Evolutionary conservation across 2,888 invertebrate species (phyloP), one percentile per base, ranked within the genome.

Genomic region (Scrobipalpa atriplicella): DNA sequence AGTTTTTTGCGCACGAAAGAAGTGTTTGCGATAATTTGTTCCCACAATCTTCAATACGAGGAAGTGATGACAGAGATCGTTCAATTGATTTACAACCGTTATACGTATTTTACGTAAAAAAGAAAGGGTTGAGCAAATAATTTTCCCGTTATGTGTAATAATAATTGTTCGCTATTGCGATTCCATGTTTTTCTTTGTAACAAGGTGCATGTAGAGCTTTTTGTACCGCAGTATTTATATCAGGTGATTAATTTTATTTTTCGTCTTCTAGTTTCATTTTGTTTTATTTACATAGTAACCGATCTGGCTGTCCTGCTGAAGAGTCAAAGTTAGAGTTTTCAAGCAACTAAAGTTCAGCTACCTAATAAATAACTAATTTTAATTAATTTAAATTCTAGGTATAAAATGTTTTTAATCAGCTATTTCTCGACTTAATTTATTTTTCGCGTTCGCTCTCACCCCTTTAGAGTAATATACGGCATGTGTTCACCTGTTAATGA

Each of bases 11-110:
- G 79, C 73, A 78, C 71, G 74, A 73, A 78, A 78, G 73, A 86
- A 87, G 90, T 92, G 91, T 92, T 90, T 91, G 92, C 90, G 83
- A 91, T 91, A 91, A 92, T 92, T 92, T 92, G 91, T 92, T 92
- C 92, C 90, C 92, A 92, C 91, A 91, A 82, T 82, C 83, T 80
- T 77, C 73, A 78, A 77, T 76, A 76, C 70, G 81, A 85, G 89
- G 89, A 91, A 90, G 91, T 80, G 92, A 86, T 87, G 92, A 92
- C 92, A 90, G 71, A 80, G 82, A 85, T 85, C 75, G 76, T 76
- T 81, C 81, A 80, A 81, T 84, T 80, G 79, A 81, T 80, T 77
- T 73, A 72, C 62, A 75, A 84, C 89, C 84, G 88, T 89, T 86
- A 86, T 77, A 21, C 21, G 54, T 29, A 9, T 13, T 68, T 69